Evolutionary conservation across 64 coral and sea anemone species (phyloP), one percentile per base, ranked within the genome.

Genomic region (Catalaphyllia jardinei): DNA sequence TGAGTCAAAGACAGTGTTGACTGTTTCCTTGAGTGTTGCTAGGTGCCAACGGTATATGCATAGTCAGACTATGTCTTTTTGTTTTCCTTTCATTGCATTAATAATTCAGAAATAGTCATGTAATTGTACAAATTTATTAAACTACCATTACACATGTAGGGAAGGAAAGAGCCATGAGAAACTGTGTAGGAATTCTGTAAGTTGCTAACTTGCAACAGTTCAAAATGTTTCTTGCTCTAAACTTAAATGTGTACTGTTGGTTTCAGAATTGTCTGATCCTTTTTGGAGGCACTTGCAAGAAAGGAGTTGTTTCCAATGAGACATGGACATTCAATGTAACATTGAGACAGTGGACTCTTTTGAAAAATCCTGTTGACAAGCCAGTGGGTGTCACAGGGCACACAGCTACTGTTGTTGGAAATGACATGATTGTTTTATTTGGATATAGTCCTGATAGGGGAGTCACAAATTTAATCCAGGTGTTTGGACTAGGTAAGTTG

Each of bases 391-490:
- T 80, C 15, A 31, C 55, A 62, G 78, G 78, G 62, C 78, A 80
- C 57, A 80, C 78, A 10, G 78, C 78, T 15, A 80, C 78, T 80
- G 78, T 80, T 80, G 78, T 80, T 80, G 78, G 28, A 60, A 54
- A 80, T 29, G 78, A 80, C 11, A 80, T 80, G 78, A 80, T 80
- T 61, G 78, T 80, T 30, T 33, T 80, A 28, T 80, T 80, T 80
- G 78, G 78, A 61, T 80, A 61, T 54, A 80, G 16, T 80, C 78
- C 78, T 62, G 78, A 55, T 31, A 24, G 61, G 24, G 78, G 78
- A 4, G 57, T 60, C 30, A 12, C 57, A 33, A 62, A 80, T 14
- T 61, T 61, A 61, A 62, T 62, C 51, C 78, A 61, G 78, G 54
- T 80, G 19, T 80, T 80, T 27, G 54, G 28, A 11, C 57, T 80